Evolutionary conservation across 2,888 invertebrate genomes (phyloP).

Genomic region (Neoitamus cyanurus): DNA sequence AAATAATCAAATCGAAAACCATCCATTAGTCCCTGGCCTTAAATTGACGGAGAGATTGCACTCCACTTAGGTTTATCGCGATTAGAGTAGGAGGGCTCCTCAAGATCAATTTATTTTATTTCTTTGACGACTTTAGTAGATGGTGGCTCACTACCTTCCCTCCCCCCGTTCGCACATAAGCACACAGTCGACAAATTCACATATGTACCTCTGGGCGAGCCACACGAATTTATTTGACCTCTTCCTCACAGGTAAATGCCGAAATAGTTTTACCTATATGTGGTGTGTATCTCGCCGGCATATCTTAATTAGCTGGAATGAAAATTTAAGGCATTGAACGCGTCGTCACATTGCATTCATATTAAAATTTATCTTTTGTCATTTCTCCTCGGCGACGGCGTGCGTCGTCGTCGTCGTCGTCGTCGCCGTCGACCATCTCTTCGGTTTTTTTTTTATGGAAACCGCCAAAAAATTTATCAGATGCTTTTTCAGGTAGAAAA

Average conservation of each 20-base stretch:
- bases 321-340: not conserved
- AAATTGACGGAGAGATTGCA: constrained; percentile 22
- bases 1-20: constrained; percentile 32
- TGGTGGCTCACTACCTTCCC: too few relatives aligned
- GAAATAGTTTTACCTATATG: not conserved
- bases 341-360: not conserved
- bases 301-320: not conserved
- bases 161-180: too few relatives aligned
- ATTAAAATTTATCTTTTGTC: not conserved
- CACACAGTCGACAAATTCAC: too few relatives aligned
- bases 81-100: not conserved
- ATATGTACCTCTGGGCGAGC: not conserved
- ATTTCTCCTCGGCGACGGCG: not conserved
- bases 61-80: constrained; percentile 39
- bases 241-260: not conserved
- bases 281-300: not conserved
- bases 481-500: not conserved
- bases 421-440: too few relatives aligned
- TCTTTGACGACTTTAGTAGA: not conserved
- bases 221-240: not conserved
- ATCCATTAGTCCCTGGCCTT: constrained; percentile 24
- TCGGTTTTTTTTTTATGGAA: not conserved
- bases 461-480: not conserved
- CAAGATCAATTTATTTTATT: not conserved
- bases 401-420: too few relatives aligned